A percentile compares a stretch with the other conserved stretches of the same genome.
phyloP scores from a whole-genome alignment of 2,797 vertebrate species.

The Chelidonichthys spinosus region DNA sequence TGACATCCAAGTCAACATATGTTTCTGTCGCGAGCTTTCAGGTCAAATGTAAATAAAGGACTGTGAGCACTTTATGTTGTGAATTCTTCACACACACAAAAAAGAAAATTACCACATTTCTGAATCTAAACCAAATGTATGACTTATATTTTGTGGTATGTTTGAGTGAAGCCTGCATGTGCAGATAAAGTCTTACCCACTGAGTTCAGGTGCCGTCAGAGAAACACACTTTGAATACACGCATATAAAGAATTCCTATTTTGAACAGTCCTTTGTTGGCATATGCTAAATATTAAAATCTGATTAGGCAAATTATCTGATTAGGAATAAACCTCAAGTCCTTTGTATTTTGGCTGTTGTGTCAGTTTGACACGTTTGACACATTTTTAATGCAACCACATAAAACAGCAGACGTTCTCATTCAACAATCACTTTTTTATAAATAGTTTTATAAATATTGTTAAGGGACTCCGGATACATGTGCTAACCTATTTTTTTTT shows the following conservation, averaged over 20 bases:
- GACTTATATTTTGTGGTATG: constrained; percentile 25
- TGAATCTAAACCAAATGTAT: constrained; percentile 54
- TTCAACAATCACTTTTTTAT: background rate
- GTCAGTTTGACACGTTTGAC: constrained; percentile 6
- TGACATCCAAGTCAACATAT: constrained; percentile 73
- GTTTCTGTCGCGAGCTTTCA: constrained; percentile 68
- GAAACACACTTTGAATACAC: background rate
- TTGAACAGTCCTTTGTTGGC: background rate
- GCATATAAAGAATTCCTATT: background rate
- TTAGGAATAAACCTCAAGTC: constrained; percentile 9
- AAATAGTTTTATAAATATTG: background rate
- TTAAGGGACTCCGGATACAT: background rate
- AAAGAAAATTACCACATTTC: constrained; percentile 31
- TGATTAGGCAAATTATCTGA: background rate
- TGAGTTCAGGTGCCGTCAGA: background rate
- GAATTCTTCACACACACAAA: constrained; percentile 57
- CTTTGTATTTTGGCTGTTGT: constrained; percentile 5
- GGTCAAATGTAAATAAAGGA: constrained; percentile 76
- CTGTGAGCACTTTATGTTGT: constrained; percentile 59
- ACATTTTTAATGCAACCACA: background rate
- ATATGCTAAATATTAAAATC: constrained; percentile 8
- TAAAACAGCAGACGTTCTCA: background rate
- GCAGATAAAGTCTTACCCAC: background rate
- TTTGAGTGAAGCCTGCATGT: constrained; percentile 20
- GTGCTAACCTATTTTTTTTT: background rate